A percentile compares a stretch with the other conserved stretches of the same genome.
Evolutionary conservation across 2,888 invertebrate species (phyloP).

Genomic region (Epistrophe grossulariae): DNA sequence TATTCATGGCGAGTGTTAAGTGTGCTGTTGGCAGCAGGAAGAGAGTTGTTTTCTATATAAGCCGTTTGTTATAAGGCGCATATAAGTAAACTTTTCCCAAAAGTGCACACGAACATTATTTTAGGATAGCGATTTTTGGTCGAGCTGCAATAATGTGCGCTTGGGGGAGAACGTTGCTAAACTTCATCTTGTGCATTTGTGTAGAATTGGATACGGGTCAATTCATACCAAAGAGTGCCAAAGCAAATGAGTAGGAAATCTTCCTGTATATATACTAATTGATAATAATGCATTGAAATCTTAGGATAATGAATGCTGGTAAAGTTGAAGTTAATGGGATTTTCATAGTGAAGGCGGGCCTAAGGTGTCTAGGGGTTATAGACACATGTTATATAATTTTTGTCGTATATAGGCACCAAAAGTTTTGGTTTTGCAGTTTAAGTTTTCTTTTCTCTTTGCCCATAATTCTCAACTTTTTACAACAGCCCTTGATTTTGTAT

Average conservation of each 20-base stretch:
- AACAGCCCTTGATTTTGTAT: too few species aligned
- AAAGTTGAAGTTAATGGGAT: conserved; percentile 16
- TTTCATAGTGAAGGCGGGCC: not conserved
- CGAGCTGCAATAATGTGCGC: not conserved
- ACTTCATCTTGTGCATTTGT: not conserved
- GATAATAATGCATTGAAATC: conserved; percentile 60
- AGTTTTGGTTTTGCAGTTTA: too few species aligned
- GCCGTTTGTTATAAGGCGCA: conserved; percentile 7
- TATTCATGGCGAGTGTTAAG: conserved; percentile 70
- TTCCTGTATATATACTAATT: conserved; percentile 60
- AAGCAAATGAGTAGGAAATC: conserved; percentile 60
- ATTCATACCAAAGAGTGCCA: conserved; percentile 24
- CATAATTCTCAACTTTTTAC: too few species aligned
- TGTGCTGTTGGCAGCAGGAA: conserved; percentile 68
- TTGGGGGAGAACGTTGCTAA: too few species aligned
- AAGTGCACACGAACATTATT: conserved; percentile 51
- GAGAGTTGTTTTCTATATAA: not conserved
- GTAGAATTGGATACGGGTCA: conserved; percentile 46
- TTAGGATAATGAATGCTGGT: conserved; percentile 21
- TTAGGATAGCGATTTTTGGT: conserved; percentile 25
- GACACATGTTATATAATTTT: too few species aligned
- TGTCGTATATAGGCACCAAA: too few species aligned
- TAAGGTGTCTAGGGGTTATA: too few species aligned
- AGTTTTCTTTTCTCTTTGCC: too few species aligned
- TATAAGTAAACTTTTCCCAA: conserved; percentile 17